Percentiles rank a stretch among this genome's conserved stretches.
These are phyloP conservation scores for Amblyjoppa proteus DNA, from an alignment of 2,888 invertebrate genomes.

Conservation along the genomic window DNA sequence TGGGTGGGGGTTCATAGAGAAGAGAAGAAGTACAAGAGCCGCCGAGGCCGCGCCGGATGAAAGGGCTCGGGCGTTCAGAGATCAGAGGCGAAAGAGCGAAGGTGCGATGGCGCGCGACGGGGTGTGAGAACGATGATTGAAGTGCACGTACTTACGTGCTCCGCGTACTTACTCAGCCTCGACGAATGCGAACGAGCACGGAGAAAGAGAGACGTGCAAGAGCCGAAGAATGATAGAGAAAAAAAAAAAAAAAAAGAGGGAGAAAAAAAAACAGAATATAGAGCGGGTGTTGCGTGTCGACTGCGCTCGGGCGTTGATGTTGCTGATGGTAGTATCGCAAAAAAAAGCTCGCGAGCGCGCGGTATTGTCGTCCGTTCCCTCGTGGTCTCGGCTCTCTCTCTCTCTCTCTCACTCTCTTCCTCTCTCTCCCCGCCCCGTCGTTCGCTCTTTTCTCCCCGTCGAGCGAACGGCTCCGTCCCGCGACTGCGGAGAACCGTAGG, in stretches of 20 bases:
- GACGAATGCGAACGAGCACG: conserved; percentile 64
- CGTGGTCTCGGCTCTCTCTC: conserved; percentile 63
- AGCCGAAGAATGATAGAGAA: conserved; percentile 59
- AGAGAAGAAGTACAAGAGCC: conserved; percentile 57
- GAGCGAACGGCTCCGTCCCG: conserved; percentile 51
- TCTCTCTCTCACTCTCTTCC: background rate
- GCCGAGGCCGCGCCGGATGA: conserved; percentile 73
- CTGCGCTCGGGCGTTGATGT: conserved; percentile 58
- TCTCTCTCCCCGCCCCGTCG: conserved; percentile 24
- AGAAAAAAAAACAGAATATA: background rate
- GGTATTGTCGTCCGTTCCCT: conserved; percentile 64
- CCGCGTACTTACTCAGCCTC: conserved; percentile 77
- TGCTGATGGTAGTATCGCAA: conserved; percentile 56
- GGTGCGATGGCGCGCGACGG: conserved; percentile 79
- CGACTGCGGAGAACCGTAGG: conserved; percentile 52
- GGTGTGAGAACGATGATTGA: conserved; percentile 82
- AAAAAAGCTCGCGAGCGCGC: conserved; percentile 20
- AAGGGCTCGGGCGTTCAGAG: conserved; percentile 75
- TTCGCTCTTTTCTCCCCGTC: conserved; percentile 37
- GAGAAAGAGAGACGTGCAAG: conserved; percentile 19
- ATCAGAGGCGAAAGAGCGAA: conserved; percentile 79
- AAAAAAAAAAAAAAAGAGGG: conserved; percentile 44
- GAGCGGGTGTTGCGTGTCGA: conserved; percentile 51
- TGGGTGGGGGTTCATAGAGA: conserved; percentile 26
- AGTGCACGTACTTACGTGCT: conserved; percentile 81